Evolutionary conservation across 53 echinoderm and acorn worm genomes (phyloP), one percentile per base, ranked within the genome.

Genomic region (Zoroaster sp.): DNA sequence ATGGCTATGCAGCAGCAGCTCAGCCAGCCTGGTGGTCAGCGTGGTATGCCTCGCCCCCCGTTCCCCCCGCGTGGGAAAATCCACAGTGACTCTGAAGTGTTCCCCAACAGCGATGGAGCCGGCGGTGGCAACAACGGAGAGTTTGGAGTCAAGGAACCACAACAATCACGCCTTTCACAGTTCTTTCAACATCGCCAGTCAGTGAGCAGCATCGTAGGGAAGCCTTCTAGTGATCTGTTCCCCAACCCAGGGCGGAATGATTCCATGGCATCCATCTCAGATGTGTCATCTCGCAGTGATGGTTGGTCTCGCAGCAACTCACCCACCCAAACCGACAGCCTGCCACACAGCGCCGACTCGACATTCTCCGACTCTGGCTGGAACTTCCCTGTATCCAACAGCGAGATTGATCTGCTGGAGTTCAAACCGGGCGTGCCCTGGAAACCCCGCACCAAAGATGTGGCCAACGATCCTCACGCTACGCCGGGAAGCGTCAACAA

Each of bases 361-460:
- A 90, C 97, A 71, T 95, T 97, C 91, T 97, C 97, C 17, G 93
- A 94, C 53, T 89, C 97, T 21, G 96, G 89, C 59, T 96, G 99
- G 96, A 87, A 82, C 49, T 95, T 95, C 66, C 87, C 95, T 8
- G 89, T 93, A 54, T 80, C 92, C 20, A 85, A 83, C 41, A 87
- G 83, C 52, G 99, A 99, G 39, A 83, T 93, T 43, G 95, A 90
- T 40, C 94, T 94, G 25, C 96, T 94, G 53, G 99, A 99, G 86
- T 99, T 99, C 92, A 99, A 96, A 89, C 98, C 99, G 31, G 99
- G 99, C 17, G 99, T 99, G 30, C 99, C 98, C 37, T 99, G 99
- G 99, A 99, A 96, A 59, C 97, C 97, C 34, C 93, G 91, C 80
- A 74, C 80, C 18, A 91, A 90, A 51, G 99, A 99, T 65, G 92